Conservation (phyloP, 2,113 vertebrate species). For the Zootoca vivipara region DNA sequence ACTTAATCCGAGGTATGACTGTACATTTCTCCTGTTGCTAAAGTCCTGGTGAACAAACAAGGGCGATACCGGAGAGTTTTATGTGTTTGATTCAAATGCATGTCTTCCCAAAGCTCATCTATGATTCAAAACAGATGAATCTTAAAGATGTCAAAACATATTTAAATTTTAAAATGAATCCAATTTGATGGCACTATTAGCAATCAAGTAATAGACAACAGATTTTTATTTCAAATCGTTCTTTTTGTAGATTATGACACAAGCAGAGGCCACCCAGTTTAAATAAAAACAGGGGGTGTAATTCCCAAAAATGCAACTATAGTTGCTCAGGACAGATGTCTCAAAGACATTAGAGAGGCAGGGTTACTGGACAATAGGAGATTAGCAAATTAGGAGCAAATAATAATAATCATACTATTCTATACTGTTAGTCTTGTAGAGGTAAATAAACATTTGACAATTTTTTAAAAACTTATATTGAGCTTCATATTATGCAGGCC, state of each 20-base stretch:
- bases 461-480: background rate
- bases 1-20: no score
- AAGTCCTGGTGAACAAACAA: background rate
- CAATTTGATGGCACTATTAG: background rate
- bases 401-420: no score
- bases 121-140: slow-evolving; percentile 23
- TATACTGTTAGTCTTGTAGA: background rate
- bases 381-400: background rate
- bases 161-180: slow-evolving; percentile 19
- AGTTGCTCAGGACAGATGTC: background rate
- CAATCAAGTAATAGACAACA: slow-evolving; percentile 22
- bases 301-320: background rate
- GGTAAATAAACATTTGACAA: background rate
- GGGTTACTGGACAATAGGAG: background rate
- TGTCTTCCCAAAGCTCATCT: slow-evolving; percentile 1
- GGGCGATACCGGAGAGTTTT: background rate
- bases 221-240: slow-evolving; percentile 2
- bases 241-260: slow-evolving; percentile 19
- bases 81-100: background rate
- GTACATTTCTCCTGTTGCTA: background rate
- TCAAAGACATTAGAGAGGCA: slow-evolving; percentile 1
- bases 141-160: slow-evolving; percentile 13
- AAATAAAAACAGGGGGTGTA: background rate
- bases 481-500: background rate
- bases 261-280: background rate